Base-by-base conservation (phyloP, 1,140 invertebrate species). In the Bombyx mandarina region DNA sequence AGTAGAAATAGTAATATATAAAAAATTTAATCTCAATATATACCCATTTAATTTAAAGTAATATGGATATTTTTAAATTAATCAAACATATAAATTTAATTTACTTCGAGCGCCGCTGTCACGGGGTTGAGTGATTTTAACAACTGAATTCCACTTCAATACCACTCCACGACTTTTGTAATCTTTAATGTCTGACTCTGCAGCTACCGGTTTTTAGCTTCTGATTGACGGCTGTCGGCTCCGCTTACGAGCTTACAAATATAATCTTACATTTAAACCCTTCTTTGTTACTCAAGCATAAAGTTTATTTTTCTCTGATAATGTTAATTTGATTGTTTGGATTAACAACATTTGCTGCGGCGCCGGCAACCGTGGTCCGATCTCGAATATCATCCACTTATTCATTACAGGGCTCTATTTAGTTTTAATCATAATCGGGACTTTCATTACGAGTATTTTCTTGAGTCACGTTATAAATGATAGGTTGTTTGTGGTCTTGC, bases 361-460 rank as follows among this genome's bases (percentile, higher is more conserved):
- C 83, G 83, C 83, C 83, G 79, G 65, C 66, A 71, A 73, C 76
- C 74, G 76, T 71, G 69, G 71, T 75, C 73, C 68, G 74, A 78
- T 84, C 79, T 86, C 76, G 72, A 84, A 81, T 84, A 86, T 86
- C 83, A 86, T 86, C 79, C 76, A 85, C 78, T 84, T 81, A 82
- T 82, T 79, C 73, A 78, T 78, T 82, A 82, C 72, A 66, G 67
- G 65, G 66, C 72, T 77, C 74, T 77, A 80, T 81, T 81, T 74
- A 75, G 66, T 75, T 78, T 84, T 79, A 80, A 82, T 82, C 77
- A 79, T 81, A 84, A 84, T 79, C 76, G 61, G 61, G 57, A 68
- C 68, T 66, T 62, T 70, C 56, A 63, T 63, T 63, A 60, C 55
- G 53, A 46, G 42, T 53, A 52, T 63, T 60, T 63, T 54, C 55